A percentile compares a stretch with the other conserved stretches of the same genome.
Evolutionary conservation across 2,797 vertebrate genomes (phyloP).

Genomic region (Sphenopsis melanotis): DNA sequence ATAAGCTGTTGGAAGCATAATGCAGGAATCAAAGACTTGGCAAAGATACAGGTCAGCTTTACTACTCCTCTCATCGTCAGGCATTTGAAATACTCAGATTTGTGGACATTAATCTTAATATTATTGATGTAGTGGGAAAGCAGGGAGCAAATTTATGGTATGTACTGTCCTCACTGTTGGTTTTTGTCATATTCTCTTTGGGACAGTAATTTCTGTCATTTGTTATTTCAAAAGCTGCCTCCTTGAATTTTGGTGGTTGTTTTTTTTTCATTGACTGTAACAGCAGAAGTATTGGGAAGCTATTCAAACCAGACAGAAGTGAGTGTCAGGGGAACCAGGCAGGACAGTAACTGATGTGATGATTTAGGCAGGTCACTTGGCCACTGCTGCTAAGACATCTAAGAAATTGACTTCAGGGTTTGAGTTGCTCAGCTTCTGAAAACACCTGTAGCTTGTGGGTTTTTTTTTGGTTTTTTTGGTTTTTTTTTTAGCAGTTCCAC

Average conservation of each 20-base stretch:
- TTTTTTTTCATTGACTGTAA: background rate
- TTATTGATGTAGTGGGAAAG: slow-evolving; percentile 27
- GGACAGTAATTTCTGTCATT: slow-evolving; percentile 6
- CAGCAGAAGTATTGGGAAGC: background rate
- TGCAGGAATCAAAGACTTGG: slow-evolving; percentile 29
- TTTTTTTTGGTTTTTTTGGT: too few relatives aligned
- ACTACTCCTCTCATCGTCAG: background rate
- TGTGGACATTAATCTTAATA: slow-evolving; percentile 18
- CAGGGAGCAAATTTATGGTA: background rate
- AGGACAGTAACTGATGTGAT: background rate
- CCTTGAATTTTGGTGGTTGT: background rate
- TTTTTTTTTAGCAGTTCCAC: background rate
- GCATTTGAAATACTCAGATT: background rate
- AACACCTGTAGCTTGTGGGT: background rate
- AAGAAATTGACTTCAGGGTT: background rate
- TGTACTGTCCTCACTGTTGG: background rate
- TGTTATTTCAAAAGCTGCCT: background rate
- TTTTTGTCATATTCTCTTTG: slow-evolving; percentile 27
- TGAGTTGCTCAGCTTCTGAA: background rate
- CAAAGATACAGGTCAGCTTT: background rate
- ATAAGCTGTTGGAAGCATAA: background rate
- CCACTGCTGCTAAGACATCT: background rate
- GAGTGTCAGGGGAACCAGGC: background rate
- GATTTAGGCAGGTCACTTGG: background rate
- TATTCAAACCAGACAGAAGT: background rate